These are phyloP conservation scores for Okapia johnstoni DNA, from an alignment of 2,113 vertebrate genomes.

Conservation along the genomic window DNA sequence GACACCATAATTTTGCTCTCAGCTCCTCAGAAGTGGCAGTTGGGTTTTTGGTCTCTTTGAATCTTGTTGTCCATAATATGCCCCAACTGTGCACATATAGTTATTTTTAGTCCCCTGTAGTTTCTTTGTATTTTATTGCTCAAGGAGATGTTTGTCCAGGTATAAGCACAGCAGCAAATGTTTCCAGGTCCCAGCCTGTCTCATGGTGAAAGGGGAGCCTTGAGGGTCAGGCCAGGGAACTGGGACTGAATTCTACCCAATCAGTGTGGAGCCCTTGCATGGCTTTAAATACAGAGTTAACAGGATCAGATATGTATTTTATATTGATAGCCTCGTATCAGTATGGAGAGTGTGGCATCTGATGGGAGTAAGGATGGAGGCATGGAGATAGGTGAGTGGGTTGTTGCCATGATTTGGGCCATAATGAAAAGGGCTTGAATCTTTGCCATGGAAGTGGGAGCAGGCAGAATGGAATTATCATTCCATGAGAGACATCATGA, in stretches of 20 bases:
- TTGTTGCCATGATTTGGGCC: neutral
- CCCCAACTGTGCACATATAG: neutral
- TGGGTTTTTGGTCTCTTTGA: neutral
- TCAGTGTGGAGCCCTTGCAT: neutral
- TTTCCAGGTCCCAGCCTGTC: neutral
- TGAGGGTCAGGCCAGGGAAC: neutral
- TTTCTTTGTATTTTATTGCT: neutral
- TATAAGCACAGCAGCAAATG: neutral
- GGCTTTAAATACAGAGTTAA: neutral
- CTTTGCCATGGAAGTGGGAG: accelerated
- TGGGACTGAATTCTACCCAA: neutral
- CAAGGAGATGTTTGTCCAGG: neutral
- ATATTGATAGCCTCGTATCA: neutral
- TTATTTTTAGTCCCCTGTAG: neutral
- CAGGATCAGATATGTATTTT: neutral
- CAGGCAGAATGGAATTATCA: neutral
- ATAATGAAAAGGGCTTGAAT: neutral
- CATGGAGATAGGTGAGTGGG: neutral
- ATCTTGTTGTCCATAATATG: neutral
- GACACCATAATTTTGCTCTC: neutral
- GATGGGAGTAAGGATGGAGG: neutral
- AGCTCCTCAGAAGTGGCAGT: neutral
- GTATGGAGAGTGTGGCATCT: neutral
- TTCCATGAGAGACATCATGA: neutral
- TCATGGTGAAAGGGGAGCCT: neutral